A percentile compares a stretch with the other conserved stretches of the same genome.
Evolutionary conservation across 2,797 vertebrate genomes (phyloP).

Genomic region (Hemibagrus guttatus): DNA sequence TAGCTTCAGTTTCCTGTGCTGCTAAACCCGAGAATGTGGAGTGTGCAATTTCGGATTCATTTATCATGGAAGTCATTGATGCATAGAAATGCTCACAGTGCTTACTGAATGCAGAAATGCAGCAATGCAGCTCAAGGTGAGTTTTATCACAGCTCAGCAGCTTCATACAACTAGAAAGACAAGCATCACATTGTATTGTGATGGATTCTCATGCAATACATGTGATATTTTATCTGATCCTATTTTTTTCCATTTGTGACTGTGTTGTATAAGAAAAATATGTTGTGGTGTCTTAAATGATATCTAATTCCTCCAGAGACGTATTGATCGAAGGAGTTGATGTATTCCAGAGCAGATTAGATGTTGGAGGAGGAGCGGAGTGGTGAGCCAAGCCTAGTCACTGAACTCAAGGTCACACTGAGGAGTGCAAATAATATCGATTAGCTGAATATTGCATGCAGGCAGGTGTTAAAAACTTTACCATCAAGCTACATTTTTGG

Average conservation of each 20-base stretch:
- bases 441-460: constrained; percentile 6
- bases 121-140: constrained; percentile 14
- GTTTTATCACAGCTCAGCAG: not conserved
- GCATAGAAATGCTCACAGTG: constrained; percentile 8
- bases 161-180: not conserved
- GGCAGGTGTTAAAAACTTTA: constrained; percentile 20
- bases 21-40: not conserved
- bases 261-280: not conserved
- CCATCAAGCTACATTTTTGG: not conserved
- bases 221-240: not conserved
- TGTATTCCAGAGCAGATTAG: constrained; percentile 41
- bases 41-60: constrained; percentile 5
- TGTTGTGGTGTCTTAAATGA: constrained; percentile 30
- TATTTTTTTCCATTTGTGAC: constrained; percentile 1
- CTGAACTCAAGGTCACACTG: constrained; percentile 45
- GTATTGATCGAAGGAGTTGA: constrained; percentile 39
- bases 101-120: not conserved
- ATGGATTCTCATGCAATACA: not conserved
- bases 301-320: constrained; percentile 26
- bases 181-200: not conserved
- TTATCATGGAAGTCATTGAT: not conserved
- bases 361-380: constrained; percentile 17
- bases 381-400: not conserved
- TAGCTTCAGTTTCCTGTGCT: not conserved
- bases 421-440: constrained; percentile 8